A percentile compares a stretch with the other conserved stretches of the same genome.
phyloP scores from a whole-genome alignment of 2,888 invertebrate genomes.

The Linnaemya vulpina region DNA sequence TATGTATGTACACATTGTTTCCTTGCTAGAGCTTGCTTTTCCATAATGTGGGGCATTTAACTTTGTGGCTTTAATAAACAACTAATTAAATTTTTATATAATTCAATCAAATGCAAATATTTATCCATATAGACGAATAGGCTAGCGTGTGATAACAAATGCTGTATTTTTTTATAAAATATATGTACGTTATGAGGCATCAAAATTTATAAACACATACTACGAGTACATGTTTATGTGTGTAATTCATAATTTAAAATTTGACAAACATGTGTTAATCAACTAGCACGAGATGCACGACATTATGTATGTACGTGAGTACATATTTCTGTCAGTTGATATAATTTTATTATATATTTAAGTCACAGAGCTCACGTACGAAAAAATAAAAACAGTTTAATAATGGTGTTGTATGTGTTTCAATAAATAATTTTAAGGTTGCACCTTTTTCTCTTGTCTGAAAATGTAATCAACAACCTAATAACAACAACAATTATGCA shows the following conservation, averaged over 20 bases:
- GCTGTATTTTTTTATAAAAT: constrained; percentile 5
- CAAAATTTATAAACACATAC: constrained; percentile 23
- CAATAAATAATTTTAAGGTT: constrained; percentile 24
- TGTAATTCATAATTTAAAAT: constrained; percentile 44
- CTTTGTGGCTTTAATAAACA: constrained; percentile 28
- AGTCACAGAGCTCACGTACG: constrained; percentile 31
- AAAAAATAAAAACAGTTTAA: not conserved
- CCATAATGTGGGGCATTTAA: not conserved
- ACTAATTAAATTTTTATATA: constrained; percentile 51
- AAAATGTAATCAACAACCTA: constrained; percentile 56
- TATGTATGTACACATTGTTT: not conserved
- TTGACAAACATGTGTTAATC: constrained; percentile 54
- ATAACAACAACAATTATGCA: constrained; percentile 49
- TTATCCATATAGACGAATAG: constrained; percentile 2
- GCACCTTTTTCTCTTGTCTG: not conserved
- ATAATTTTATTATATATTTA: constrained; percentile 41
- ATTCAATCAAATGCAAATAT: constrained; percentile 44
- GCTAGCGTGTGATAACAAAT: not conserved
- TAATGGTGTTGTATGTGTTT: constrained; percentile 24
- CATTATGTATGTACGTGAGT: not conserved
- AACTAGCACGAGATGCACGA: constrained; percentile 34
- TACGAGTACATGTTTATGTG: not conserved
- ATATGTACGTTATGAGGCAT: not conserved
- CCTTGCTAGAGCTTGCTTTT: not conserved
- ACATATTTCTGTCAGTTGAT: constrained; percentile 1